Evolutionary conservation across 2,888 invertebrate species (phyloP).

Genomic region (Sympetrum striolatum): DNA sequence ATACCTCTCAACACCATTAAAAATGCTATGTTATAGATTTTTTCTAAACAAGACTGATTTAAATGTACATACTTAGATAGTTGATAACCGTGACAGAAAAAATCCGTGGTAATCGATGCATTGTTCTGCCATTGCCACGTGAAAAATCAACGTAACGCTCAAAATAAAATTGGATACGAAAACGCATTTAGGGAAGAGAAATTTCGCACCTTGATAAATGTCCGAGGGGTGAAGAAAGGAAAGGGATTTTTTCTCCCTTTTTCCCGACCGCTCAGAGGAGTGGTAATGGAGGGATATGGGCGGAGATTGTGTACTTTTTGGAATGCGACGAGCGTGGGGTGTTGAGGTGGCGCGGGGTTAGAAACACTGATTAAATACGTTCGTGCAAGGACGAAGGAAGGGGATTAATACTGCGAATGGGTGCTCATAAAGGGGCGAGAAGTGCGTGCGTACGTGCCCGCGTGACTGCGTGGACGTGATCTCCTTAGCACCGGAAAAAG

Average conservation of each 20-base stretch:
- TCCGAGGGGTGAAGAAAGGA: background rate
- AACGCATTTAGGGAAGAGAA: background rate
- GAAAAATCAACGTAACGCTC: background rate
- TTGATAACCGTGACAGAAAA: no score
- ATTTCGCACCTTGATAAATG: background rate
- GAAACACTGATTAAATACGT: background rate
- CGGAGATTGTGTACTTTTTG: background rate
- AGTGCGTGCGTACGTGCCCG: background rate
- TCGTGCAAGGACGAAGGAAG: background rate
- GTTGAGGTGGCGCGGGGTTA: background rate
- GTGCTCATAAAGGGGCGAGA: background rate
- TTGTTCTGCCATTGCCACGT: no score
- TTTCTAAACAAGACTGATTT: no score
- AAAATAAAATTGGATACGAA: background rate
- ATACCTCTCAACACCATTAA: no score
- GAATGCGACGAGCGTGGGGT: background rate
- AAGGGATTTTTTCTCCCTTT: background rate
- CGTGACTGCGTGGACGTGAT: background rate
- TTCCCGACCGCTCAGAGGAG: background rate
- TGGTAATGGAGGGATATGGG: background rate
- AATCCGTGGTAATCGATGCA: no score
- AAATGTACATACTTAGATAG: no score
- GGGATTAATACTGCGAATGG: background rate
- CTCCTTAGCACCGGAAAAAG: background rate
- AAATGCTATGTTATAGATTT: no score